Evolutionary conservation across 2,797 vertebrate species (phyloP).

Genomic region (Distichodus sexfasciatus): DNA sequence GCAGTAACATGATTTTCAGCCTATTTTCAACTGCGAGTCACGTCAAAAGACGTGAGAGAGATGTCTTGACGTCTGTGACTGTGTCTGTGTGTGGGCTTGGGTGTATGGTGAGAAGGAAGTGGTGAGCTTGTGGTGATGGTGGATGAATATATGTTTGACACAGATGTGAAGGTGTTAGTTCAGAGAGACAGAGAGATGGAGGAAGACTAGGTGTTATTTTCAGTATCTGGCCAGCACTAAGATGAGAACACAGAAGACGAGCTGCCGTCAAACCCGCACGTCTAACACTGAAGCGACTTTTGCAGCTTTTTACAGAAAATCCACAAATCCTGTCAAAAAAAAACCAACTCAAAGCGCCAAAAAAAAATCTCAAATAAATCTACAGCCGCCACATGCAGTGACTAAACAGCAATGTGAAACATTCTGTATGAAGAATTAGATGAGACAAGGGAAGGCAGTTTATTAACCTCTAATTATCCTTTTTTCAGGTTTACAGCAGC

Average conservation of each 20-base stretch:
- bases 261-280: neutral
- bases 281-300: neutral
- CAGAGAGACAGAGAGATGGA: constrained; percentile 4
- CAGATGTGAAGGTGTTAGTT: neutral
- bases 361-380: neutral
- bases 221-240: neutral
- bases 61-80: neutral
- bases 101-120: constrained; percentile 22
- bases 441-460: too few relatives aligned
- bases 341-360: neutral
- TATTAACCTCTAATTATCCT: too few relatives aligned
- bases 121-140: constrained; percentile 21
- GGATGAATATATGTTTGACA: constrained; percentile 26
- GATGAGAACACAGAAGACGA: neutral
- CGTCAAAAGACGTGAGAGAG: neutral
- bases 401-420: too few relatives aligned
- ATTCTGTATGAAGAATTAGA: too few relatives aligned
- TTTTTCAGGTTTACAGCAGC: too few relatives aligned
- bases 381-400: too few relatives aligned
- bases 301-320: too few relatives aligned
- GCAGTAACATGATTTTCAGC: neutral
- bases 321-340: too few relatives aligned
- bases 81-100: neutral
- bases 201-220: constrained; percentile 13
- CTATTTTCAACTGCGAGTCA: neutral